Conservation (phyloP, 2,797 vertebrate species). For the Artibeus jamaicensis region DNA sequence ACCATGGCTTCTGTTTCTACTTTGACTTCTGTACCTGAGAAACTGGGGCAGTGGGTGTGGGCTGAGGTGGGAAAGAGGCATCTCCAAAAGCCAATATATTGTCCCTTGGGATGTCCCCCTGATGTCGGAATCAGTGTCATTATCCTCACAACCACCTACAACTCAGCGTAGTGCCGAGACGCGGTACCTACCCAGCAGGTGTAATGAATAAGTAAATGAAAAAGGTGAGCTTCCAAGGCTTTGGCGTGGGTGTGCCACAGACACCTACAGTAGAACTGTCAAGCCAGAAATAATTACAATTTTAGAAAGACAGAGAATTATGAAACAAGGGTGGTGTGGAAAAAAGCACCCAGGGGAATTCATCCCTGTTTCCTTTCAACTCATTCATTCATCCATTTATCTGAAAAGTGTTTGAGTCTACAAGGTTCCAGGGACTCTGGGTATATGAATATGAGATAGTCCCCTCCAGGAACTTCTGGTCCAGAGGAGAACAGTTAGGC, state of each 20-base stretch:
- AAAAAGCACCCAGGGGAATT: neutral
- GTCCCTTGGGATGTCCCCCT: neutral
- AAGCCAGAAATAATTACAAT: neutral
- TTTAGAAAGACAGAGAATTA: neutral
- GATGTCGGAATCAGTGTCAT: neutral
- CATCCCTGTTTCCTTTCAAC: neutral
- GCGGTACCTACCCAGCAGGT: neutral
- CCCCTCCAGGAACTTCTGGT: neutral
- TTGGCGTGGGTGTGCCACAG: neutral
- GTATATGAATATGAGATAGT: neutral
- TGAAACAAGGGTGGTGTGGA: neutral
- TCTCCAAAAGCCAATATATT: neutral
- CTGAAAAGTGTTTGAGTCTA: constrained; percentile 12
- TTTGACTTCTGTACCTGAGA: neutral
- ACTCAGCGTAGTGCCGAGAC: neutral
- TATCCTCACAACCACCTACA: neutral
- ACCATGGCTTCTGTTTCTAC: neutral
- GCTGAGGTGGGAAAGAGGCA: neutral
- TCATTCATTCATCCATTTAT: neutral
- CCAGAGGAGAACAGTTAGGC: neutral
- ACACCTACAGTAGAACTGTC: neutral
- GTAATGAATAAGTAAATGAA: neutral
- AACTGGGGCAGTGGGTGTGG: rapidly evolving
- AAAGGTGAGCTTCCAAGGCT: neutral
- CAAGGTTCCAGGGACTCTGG: neutral